Percentiles rank a stretch among this genome's conserved stretches.
These are phyloP conservation scores for Cosmia pyralina DNA, from an alignment of 2,888 invertebrate genomes.

Conservation along the genomic window DNA sequence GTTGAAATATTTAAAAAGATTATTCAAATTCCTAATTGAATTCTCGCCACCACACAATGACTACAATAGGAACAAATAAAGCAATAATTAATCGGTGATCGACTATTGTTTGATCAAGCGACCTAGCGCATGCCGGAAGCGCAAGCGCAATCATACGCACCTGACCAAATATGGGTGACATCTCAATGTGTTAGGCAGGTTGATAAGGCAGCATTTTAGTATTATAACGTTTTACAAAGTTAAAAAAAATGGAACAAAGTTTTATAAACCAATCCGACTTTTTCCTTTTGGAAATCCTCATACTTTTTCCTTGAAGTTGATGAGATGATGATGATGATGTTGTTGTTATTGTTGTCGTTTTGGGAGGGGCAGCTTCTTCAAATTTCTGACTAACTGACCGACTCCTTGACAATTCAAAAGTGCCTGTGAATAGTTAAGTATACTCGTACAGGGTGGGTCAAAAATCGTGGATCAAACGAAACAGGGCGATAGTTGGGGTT, in stretches of 20 bases:
- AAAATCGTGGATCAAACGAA: too few relatives aligned
- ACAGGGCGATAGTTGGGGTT: too few relatives aligned
- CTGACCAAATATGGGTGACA: constrained; percentile 69
- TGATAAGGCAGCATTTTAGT: not conserved
- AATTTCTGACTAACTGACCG: not conserved
- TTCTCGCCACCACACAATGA: constrained; percentile 10
- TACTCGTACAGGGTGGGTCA: too few relatives aligned
- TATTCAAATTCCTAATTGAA: constrained; percentile 17
- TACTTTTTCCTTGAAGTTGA: too few relatives aligned
- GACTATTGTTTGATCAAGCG: constrained; percentile 40
- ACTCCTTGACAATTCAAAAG: not conserved
- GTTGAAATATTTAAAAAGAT: not conserved
- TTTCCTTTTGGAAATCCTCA: not conserved
- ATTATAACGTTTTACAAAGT: not conserved
- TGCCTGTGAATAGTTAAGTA: not conserved
- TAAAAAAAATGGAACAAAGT: not conserved
- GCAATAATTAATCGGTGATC: constrained; percentile 47
- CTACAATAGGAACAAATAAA: constrained; percentile 29
- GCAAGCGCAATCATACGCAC: constrained; percentile 52
- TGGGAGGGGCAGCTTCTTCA: not conserved
- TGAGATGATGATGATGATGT: too few relatives aligned
- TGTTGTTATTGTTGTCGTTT: too few relatives aligned
- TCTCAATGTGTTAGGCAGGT: constrained; percentile 63
- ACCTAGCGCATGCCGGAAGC: constrained; percentile 55
- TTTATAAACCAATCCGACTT: not conserved